A percentile compares a stretch with the other conserved stretches of the same genome.
Conservation (phyloP, 37 sponge, comb jelly and placozoan species). For the Eunapius fragilis region DNA sequence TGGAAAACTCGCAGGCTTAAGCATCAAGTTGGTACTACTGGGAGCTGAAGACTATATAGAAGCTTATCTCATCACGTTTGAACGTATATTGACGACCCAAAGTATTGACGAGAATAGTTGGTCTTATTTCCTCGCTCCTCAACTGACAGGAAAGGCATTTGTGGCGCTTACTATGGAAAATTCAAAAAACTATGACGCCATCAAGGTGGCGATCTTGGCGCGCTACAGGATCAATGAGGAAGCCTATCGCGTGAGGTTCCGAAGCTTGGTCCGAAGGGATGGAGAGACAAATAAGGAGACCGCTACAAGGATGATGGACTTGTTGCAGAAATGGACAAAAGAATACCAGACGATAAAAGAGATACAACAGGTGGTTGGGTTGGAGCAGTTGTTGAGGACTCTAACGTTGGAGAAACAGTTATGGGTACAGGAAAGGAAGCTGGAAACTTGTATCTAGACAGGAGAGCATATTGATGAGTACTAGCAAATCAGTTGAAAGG, state of each 20-base stretch:
- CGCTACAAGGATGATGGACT: conserved; percentile 9
- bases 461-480: conserved; percentile 36
- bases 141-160: conserved; percentile 33
- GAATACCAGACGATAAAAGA: too few species aligned
- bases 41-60: too few species aligned
- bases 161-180: not conserved
- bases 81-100: too few species aligned
- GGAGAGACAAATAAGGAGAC: conserved; percentile 44
- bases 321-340: conserved; percentile 12
- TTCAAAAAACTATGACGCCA: not conserved
- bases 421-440: conserved; percentile 16
- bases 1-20: too few species aligned
- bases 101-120: too few species aligned
- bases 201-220: conserved; percentile 43
- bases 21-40: too few species aligned
- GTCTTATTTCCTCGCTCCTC: not conserved
- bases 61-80: too few species aligned
- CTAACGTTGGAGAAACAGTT: not conserved
- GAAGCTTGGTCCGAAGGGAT: not conserved
- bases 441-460: not conserved
- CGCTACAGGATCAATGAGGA: conserved; percentile 51
- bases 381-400: conserved; percentile 11
- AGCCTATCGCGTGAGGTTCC: conserved; percentile 39
- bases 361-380: not conserved
- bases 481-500: not conserved